Percentiles rank a stretch among this genome's conserved stretches.
Evolutionary conservation across 1,140 invertebrate genomes (phyloP).

Genomic region (Psilanteris sp.): DNA sequence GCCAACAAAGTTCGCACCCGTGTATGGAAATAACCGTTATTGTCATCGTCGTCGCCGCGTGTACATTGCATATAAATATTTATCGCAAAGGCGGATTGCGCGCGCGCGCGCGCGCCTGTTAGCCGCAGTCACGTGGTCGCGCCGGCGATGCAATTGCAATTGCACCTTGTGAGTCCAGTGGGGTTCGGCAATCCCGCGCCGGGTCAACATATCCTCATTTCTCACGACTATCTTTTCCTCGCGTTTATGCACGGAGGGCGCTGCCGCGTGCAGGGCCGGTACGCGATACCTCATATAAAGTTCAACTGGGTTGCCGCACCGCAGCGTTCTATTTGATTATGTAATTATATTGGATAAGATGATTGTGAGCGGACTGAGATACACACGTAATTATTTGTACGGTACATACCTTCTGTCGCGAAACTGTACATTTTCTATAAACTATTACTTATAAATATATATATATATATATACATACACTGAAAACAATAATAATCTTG

Average conservation of each 20-base stretch:
- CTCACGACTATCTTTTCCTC: slow-evolving; percentile 61
- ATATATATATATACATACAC: too few species aligned
- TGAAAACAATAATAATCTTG: too few species aligned
- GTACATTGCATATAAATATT: slow-evolving; percentile 11
- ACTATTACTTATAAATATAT: too few species aligned
- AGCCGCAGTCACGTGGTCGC: not conserved
- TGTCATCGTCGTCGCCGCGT: slow-evolving; percentile 24
- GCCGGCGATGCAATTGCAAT: slow-evolving; percentile 5
- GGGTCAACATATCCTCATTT: slow-evolving; percentile 47
- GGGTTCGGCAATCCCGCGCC: slow-evolving; percentile 38
- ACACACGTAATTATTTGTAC: slow-evolving; percentile 51
- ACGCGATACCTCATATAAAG: slow-evolving; percentile 65
- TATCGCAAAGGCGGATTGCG: slow-evolving; percentile 1
- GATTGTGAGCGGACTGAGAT: slow-evolving; percentile 45
- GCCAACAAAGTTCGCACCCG: too few species aligned
- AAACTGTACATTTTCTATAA: slow-evolving; percentile 31
- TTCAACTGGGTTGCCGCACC: slow-evolving; percentile 68
- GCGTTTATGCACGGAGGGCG: slow-evolving; percentile 25
- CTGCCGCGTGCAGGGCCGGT: slow-evolving; percentile 36
- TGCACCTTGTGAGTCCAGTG: slow-evolving; percentile 7
- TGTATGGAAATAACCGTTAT: slow-evolving; percentile 18
- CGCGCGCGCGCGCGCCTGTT: not conserved
- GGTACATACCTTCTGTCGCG: slow-evolving; percentile 27
- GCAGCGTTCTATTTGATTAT: slow-evolving; percentile 71
- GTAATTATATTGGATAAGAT: slow-evolving; percentile 73